phyloP scores from a whole-genome alignment of 2,888 invertebrate genomes.

The Caenorhabditis afra region DNA sequence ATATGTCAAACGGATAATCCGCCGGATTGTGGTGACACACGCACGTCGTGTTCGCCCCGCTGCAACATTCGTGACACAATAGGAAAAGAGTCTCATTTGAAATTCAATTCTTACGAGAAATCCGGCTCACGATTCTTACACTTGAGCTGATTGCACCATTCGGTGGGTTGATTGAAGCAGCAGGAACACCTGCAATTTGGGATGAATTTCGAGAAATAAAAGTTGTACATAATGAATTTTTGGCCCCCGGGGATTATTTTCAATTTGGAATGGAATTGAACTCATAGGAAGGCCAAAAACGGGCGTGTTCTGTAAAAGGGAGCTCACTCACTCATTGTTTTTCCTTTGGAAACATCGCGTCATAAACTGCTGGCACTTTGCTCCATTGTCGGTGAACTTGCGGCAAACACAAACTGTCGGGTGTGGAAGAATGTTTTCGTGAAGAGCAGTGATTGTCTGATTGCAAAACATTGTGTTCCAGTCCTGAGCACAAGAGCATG shows the following conservation, averaged over 20 bases:
- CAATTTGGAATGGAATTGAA: not conserved
- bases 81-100: not conserved
- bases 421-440: constrained; percentile 19
- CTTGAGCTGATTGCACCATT: constrained; percentile 74
- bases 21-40: constrained; percentile 71
- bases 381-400: constrained; percentile 64
- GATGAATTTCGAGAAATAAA: too few relatives aligned
- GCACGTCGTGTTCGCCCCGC: constrained; percentile 73
- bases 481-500: constrained; percentile 63
- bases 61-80: constrained; percentile 44
- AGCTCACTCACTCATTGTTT: constrained; percentile 55
- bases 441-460: constrained; percentile 45
- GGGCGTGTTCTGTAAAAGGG: not conserved
- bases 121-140: constrained; percentile 74
- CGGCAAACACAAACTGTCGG: constrained; percentile 70
- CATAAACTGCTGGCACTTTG: constrained; percentile 72
- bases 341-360: constrained; percentile 68
- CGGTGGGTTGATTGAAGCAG: constrained; percentile 76
- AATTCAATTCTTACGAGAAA: constrained; percentile 65
- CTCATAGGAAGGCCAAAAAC: too few relatives aligned
- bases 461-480: constrained; percentile 68
- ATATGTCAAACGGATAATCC: constrained; percentile 72
- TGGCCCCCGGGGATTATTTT: too few relatives aligned
- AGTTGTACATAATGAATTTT: too few relatives aligned
- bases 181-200: constrained; percentile 71